These are phyloP conservation scores for Cepaea nemoralis DNA, from an alignment of 1,140 invertebrate species.

Conservation along the genomic window DNA sequence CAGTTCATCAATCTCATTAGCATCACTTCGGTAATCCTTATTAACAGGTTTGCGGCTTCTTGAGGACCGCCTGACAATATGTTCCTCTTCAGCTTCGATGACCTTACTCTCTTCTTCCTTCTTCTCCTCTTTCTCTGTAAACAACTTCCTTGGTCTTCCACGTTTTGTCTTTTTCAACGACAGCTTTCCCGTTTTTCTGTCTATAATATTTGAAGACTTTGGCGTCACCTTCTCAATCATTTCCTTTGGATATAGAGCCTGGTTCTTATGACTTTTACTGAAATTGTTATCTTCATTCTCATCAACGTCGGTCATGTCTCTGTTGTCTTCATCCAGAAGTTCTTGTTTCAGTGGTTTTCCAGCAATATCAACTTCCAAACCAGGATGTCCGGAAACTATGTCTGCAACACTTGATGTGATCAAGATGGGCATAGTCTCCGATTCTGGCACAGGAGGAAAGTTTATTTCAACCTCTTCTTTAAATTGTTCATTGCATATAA, in stretches of 20 bases:
- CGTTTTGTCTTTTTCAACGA: constrained; percentile 15
- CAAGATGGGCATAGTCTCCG: background rate
- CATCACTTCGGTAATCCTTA: background rate
- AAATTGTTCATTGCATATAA: background rate
- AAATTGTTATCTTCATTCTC: background rate
- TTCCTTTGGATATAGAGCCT: background rate
- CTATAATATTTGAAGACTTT: background rate
- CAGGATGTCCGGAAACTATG: background rate
- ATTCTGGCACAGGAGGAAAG: background rate
- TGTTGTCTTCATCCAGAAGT: background rate
- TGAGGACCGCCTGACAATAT: constrained; percentile 21
- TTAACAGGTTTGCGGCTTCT: constrained; percentile 14
- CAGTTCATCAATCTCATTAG: background rate
- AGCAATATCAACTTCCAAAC: constrained; percentile 21
- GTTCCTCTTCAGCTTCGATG: background rate
- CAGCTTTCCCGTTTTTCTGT: constrained; percentile 14
- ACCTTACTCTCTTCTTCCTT: background rate
- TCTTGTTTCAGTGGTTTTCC: constrained; percentile 11
- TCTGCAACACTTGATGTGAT: constrained; percentile 21
- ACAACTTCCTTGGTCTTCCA: constrained; percentile 5
- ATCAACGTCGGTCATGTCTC: background rate
- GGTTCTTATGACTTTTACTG: background rate
- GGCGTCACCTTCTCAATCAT: background rate
- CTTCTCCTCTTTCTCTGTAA: background rate
- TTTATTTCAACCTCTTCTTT: background rate